These are phyloP conservation scores for Drosophila rubida DNA, from an alignment of 2,888 invertebrate genomes.

Conservation along the genomic window DNA sequence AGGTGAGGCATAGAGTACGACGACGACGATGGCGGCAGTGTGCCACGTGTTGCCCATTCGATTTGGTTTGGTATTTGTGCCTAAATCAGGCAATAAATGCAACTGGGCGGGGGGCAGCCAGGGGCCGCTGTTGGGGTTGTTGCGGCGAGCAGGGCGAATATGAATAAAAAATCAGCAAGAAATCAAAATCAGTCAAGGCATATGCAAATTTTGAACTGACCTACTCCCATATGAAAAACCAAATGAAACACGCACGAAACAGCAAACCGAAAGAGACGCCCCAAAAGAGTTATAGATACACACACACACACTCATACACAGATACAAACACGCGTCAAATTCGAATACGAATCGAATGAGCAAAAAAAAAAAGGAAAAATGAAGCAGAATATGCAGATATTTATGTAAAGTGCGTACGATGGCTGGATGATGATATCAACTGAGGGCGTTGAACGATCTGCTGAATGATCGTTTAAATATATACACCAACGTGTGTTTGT, in stretches of 20 bases:
- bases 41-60: slow-evolving; percentile 35
- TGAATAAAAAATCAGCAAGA: slow-evolving; percentile 75
- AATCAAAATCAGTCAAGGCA: slow-evolving; percentile 69
- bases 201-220: slow-evolving; percentile 82
- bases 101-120: slow-evolving; percentile 55
- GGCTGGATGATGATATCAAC: slow-evolving; percentile 37
- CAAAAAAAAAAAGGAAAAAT: slow-evolving; percentile 16
- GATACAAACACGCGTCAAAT: slow-evolving; percentile 20
- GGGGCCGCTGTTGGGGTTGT: neutral
- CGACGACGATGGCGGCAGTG: neutral
- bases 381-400: slow-evolving; percentile 44
- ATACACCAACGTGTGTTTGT: neutral
- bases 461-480: slow-evolving; percentile 37
- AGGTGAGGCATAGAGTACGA: slow-evolving; percentile 19
- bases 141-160: slow-evolving; percentile 51
- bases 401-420: slow-evolving; percentile 66
- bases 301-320: neutral
- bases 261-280: slow-evolving; percentile 36
- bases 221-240: slow-evolving; percentile 77
- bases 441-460: slow-evolving; percentile 73
- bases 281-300: slow-evolving; percentile 35
- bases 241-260: slow-evolving; percentile 59
- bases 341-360: slow-evolving; percentile 32
- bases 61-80: slow-evolving; percentile 23
- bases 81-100: slow-evolving; percentile 56